A percentile compares a stretch with the other conserved stretches of the same genome.
Conservation (phyloP, 2,888 invertebrate species). For the Drosophila aldrichi region DNA sequence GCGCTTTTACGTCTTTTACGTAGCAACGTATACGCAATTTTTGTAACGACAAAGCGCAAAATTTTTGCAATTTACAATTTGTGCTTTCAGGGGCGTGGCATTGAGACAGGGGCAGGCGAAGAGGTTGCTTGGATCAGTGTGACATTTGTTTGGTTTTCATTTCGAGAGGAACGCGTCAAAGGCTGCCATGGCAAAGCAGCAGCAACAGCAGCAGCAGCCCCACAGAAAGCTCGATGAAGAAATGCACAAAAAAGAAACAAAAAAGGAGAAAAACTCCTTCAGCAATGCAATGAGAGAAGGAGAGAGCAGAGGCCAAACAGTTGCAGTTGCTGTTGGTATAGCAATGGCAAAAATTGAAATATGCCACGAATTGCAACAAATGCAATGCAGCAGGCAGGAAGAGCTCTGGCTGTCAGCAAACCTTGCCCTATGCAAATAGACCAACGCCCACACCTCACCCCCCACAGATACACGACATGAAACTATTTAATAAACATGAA, state of each 20-base stretch:
- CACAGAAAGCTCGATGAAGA: conserved; percentile 15
- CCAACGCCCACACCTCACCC: background rate
- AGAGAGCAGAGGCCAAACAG: conserved; percentile 27
- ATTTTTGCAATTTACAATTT: conserved; percentile 64
- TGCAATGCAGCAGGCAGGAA: conserved; percentile 43
- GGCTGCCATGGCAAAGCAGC: conserved; percentile 62
- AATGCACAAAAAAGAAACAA: conserved; percentile 8
- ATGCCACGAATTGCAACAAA: conserved; percentile 65
- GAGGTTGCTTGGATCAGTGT: conserved; percentile 22
- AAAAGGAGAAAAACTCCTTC: background rate
- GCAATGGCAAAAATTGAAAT: conserved; percentile 68
- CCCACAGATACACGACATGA: conserved; percentile 32
- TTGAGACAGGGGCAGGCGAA: background rate
- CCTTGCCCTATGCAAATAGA: conserved; percentile 10
- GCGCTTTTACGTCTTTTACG: conserved; percentile 38
- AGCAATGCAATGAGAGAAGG: background rate
- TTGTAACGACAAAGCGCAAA: conserved; percentile 36
- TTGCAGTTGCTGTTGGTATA: conserved; percentile 29
- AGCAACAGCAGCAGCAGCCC: background rate
- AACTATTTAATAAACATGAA: conserved; percentile 79
- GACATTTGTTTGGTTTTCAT: conserved; percentile 80
- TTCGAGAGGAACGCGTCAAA: conserved; percentile 51
- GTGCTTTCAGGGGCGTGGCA: conserved; percentile 36
- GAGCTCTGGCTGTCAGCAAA: background rate
- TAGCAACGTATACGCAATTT: conserved; percentile 45